Percentiles rank a stretch among this genome's conserved stretches.
Conservation (phyloP, 2,888 invertebrate species). For the Pseudoips prasinana region DNA sequence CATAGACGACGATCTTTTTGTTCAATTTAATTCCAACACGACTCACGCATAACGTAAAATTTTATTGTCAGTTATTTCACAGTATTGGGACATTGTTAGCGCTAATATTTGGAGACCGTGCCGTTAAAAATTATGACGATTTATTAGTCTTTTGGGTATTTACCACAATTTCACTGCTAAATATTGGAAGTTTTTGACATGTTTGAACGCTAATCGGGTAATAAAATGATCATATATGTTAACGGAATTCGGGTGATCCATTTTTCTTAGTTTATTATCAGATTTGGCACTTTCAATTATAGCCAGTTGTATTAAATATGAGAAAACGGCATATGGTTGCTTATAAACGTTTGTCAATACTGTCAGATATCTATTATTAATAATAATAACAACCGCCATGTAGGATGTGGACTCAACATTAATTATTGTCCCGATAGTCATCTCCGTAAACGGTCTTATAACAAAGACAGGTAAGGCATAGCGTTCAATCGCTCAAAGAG, state of each 20-base stretch:
- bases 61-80: slow-evolving; percentile 34
- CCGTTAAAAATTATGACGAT: slow-evolving; percentile 38
- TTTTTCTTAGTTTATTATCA: not conserved
- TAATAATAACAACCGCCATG: too few species aligned
- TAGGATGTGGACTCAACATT: too few species aligned
- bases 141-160: slow-evolving; percentile 25
- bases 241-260: slow-evolving; percentile 1
- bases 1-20: too few species aligned
- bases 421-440: too few species aligned
- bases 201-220: slow-evolving; percentile 5
- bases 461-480: too few species aligned
- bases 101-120: slow-evolving; percentile 20
- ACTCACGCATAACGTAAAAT: slow-evolving; percentile 30
- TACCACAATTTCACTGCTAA: slow-evolving; percentile 1
- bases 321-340: too few species aligned
- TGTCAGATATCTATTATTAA: too few species aligned
- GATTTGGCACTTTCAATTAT: too few species aligned
- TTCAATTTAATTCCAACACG: slow-evolving; percentile 24
- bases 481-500: too few species aligned
- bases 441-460: too few species aligned
- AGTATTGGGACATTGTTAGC: slow-evolving; percentile 32
- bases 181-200: slow-evolving; percentile 11
- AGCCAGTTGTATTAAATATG: too few species aligned
- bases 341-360: too few species aligned
- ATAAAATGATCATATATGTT: slow-evolving; percentile 8